Evolutionary conservation across 2,113 vertebrate species (phyloP).

Genomic region (Natator depressus): DNA sequence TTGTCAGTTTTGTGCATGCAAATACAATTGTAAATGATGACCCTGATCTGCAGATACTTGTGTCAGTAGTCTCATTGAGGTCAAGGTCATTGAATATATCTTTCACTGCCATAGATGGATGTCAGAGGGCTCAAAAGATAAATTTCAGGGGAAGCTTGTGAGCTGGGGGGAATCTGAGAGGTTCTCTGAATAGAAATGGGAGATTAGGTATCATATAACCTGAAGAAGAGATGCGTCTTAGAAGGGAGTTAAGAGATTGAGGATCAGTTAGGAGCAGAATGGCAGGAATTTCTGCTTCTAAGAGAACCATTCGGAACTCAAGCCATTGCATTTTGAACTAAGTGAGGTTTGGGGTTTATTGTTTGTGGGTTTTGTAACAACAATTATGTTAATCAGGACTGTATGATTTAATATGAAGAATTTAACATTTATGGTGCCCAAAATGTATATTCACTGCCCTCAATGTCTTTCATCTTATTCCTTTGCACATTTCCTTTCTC

Average conservation of each 20-base stretch:
- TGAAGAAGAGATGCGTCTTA: not conserved
- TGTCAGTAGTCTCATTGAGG: conserved; percentile 10
- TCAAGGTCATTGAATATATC: conserved; percentile 43
- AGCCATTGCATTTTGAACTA: not conserved
- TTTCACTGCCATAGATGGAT: not conserved
- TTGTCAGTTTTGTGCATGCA: conserved; percentile 49
- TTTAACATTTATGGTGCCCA: not conserved
- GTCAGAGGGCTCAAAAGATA: not conserved
- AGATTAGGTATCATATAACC: not conserved
- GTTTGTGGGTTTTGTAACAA: not conserved
- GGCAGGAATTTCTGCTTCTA: rapidly evolving
- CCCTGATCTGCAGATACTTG: conserved; percentile 35
- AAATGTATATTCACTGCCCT: not conserved
- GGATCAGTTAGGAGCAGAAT: not conserved
- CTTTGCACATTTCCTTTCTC: not conserved
- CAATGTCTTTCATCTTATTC: not conserved
- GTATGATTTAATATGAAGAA: not conserved
- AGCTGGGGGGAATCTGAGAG: not conserved
- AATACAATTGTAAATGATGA: conserved; percentile 56
- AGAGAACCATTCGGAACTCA: not conserved
- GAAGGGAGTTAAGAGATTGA: not conserved
- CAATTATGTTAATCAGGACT: not conserved
- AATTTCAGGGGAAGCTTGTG: not conserved
- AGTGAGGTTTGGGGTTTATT: not conserved
- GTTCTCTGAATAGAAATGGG: not conserved